These are phyloP conservation scores for Phymanthus crucifer DNA, from an alignment of 92 coral and sea anemone species.

Conservation along the genomic window DNA sequence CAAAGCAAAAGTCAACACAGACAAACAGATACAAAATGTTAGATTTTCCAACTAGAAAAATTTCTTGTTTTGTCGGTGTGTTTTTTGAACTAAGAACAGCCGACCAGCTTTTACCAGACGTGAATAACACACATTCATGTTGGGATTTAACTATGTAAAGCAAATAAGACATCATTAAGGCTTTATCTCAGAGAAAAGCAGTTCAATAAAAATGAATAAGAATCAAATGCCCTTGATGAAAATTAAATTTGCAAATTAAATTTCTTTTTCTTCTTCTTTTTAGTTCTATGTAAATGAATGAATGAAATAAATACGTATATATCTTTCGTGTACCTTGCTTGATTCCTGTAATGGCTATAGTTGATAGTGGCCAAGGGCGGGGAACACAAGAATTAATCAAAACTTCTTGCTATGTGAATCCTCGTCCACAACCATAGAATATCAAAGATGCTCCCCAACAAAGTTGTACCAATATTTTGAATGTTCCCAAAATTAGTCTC, in stretches of 20 bases:
- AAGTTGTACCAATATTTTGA: background rate
- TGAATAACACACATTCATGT: background rate
- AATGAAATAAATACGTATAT: background rate
- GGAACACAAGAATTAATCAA: background rate
- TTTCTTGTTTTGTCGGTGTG: slow-evolving; percentile 4
- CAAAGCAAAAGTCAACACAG: slow-evolving; percentile 1
- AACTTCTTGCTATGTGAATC: background rate
- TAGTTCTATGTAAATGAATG: background rate
- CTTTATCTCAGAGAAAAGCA: background rate
- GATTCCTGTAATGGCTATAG: background rate
- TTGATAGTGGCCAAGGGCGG: background rate
- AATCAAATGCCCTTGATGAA: background rate
- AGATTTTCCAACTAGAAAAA: background rate
- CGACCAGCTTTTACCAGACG: background rate
- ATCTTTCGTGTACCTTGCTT: background rate
- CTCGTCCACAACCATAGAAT: background rate
- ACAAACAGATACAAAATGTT: background rate
- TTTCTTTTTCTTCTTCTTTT: background rate
- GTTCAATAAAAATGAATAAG: background rate
- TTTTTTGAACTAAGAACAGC: background rate
- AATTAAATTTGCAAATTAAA: slow-evolving; percentile 1
- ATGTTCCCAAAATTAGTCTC: background rate
- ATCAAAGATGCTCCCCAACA: background rate
- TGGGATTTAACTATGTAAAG: background rate
- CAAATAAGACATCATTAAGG: slow-evolving; percentile 7